These are phyloP conservation scores for Puffinus mauretanicus DNA, from an alignment of 2,113 vertebrate genomes.

Conservation along the genomic window DNA sequence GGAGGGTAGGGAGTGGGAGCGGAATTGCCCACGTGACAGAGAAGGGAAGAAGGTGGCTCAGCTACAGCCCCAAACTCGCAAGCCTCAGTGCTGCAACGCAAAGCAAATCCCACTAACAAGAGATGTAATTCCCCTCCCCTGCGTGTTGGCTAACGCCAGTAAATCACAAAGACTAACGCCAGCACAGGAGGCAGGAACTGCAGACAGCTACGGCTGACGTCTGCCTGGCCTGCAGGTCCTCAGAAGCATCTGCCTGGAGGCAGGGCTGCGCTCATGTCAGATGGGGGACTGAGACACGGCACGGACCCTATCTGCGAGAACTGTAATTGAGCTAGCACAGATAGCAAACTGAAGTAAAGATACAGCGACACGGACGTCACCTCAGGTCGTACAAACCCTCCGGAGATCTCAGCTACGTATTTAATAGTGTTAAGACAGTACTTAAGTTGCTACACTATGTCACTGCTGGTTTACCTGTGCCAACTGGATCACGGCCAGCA, in stretches of 20 bases:
- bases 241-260: conserved; percentile 3
- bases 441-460: conserved; percentile 3
- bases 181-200: neutral
- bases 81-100: neutral
- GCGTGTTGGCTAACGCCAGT: accelerated
- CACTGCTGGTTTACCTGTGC: conserved; percentile 43
- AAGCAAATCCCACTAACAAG: neutral
- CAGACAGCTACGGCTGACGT: neutral
- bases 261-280: neutral
- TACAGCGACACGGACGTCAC: neutral
- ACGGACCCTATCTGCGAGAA: neutral
- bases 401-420: neutral
- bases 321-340: neutral
- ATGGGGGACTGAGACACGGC: neutral
- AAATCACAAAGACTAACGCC: neutral
- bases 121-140: neutral
- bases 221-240: neutral
- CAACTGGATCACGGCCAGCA: conserved; percentile 42
- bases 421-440: conserved; percentile 33
- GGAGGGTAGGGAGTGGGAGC: neutral
- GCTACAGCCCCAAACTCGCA: neutral
- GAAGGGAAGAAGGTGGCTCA: neutral
- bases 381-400: conserved; percentile 9
- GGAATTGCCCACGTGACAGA: neutral
- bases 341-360: conserved; percentile 1